A percentile compares a stretch with the other conserved stretches of the same genome.
phyloP scores from a whole-genome alignment of 2,797 vertebrate species.

The Rhinogobio ventralis region DNA sequence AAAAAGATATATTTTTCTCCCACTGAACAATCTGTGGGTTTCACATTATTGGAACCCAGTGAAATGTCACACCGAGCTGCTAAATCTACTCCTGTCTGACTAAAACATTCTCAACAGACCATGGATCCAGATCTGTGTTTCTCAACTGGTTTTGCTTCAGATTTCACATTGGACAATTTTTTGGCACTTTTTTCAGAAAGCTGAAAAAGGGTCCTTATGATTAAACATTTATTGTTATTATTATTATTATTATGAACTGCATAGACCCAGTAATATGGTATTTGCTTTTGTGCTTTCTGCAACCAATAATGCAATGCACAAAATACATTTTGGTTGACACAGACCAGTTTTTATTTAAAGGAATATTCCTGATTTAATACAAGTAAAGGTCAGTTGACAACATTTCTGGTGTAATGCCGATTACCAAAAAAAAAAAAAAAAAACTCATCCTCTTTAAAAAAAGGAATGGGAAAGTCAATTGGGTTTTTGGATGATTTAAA shows the following conservation, averaged over 20 bases:
- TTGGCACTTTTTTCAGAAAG: neutral
- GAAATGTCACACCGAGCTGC: conserved; percentile 17
- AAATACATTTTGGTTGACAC: neutral
- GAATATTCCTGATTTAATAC: too few relatives aligned
- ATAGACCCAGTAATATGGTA: neutral
- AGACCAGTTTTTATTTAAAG: neutral
- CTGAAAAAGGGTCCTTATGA: neutral
- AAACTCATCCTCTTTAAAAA: too few relatives aligned
- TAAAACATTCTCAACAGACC: neutral
- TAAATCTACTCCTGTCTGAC: neutral
- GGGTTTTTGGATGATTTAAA: too few relatives aligned
- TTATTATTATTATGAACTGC: neutral
- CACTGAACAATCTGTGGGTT: neutral
- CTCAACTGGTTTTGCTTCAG: neutral
- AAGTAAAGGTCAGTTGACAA: too few relatives aligned
- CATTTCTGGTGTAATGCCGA: too few relatives aligned
- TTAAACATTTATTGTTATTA: neutral
- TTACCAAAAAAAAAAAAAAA: too few relatives aligned
- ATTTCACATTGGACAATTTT: neutral
- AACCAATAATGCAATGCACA: neutral
- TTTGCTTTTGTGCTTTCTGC: neutral
- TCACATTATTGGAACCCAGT: neutral
- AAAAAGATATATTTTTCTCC: neutral
- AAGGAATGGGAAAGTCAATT: too few relatives aligned
- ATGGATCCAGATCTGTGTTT: neutral